These are phyloP conservation scores for Anguilla pacifica DNA, from an alignment of 2,797 vertebrate species.

Conservation along the genomic window DNA sequence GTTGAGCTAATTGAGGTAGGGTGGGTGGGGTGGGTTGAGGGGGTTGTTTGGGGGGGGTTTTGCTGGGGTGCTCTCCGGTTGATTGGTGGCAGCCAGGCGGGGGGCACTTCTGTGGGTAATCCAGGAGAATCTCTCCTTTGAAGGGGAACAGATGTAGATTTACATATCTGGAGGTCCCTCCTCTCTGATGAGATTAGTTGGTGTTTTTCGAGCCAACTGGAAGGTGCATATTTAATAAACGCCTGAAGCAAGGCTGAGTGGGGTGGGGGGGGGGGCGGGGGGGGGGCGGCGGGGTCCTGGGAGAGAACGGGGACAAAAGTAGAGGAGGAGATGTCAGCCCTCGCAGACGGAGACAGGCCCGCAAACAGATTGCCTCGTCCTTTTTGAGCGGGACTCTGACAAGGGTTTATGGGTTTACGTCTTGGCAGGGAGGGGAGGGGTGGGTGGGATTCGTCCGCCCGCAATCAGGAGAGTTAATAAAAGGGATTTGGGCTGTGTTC, in stretches of 20 bases:
- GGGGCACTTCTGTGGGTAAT: slow-evolving; percentile 84
- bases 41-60: slow-evolving; percentile 56
- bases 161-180: slow-evolving; percentile 98
- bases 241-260: slow-evolving; percentile 86
- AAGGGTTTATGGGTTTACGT: slow-evolving; percentile 77
- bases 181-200: slow-evolving; percentile 98
- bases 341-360: slow-evolving; percentile 84
- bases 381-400: slow-evolving; percentile 71
- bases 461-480: slow-evolving; percentile 73
- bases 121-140: slow-evolving; percentile 94
- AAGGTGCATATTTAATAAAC: slow-evolving; percentile 99
- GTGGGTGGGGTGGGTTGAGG: background rate
- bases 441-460: slow-evolving; percentile 53
- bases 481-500: slow-evolving; percentile 73
- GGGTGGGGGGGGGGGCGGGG: too few relatives aligned
- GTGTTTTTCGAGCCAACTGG: slow-evolving; percentile 84
- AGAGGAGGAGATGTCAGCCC: slow-evolving; percentile 79
- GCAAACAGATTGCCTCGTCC: slow-evolving; percentile 76
- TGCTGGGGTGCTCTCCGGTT: slow-evolving; percentile 73
- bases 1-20: slow-evolving; percentile 71
- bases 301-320: slow-evolving; percentile 84
- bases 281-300: slow-evolving; percentile 72
- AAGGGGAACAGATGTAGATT: slow-evolving; percentile 99
- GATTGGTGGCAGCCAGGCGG: slow-evolving; percentile 83
- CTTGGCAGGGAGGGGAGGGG: slow-evolving; percentile 58